Percentiles rank a stretch among this genome's conserved stretches.
Conservation (phyloP, 2,797 vertebrate genomes). For the Parambassis ranga region DNA sequence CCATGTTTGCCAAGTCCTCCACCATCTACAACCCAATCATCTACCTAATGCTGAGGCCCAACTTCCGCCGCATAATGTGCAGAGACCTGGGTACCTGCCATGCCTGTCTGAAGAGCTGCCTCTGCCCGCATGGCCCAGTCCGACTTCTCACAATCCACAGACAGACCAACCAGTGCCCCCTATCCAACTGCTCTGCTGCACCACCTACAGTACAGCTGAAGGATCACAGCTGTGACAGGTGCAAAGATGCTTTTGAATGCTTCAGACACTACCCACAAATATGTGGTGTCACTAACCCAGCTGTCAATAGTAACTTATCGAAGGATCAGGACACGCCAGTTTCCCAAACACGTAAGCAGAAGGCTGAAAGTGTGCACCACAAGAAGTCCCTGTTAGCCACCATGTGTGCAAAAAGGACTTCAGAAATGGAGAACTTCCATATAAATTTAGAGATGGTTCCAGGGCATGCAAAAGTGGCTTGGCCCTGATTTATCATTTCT, state of each 20-base stretch:
- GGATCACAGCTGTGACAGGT: slow-evolving; percentile 37
- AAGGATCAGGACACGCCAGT: slow-evolving; percentile 6
- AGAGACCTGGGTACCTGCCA: slow-evolving; percentile 58
- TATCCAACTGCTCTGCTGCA: slow-evolving; percentile 39
- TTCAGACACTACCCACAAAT: slow-evolving; percentile 62
- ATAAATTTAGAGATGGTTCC: slow-evolving; percentile 69
- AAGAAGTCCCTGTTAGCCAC: slow-evolving; percentile 41
- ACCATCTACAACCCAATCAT: slow-evolving; percentile 82
- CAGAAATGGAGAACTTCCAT: slow-evolving; percentile 61
- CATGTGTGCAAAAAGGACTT: slow-evolving; percentile 49
- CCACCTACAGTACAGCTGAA: slow-evolving; percentile 12
- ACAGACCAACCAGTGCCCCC: slow-evolving; percentile 40
- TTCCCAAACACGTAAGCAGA: slow-evolving; percentile 14
- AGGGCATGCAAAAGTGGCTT: slow-evolving; percentile 67
- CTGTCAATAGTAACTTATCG: neutral
- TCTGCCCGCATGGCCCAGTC: slow-evolving; percentile 16
- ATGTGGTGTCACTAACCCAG: slow-evolving; percentile 13
- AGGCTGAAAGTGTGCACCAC: neutral
- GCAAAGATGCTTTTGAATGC: slow-evolving; percentile 54
- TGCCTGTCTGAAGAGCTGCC: slow-evolving; percentile 50
- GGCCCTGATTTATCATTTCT: slow-evolving; percentile 53
- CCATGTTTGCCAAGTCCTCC: slow-evolving; percentile 84
- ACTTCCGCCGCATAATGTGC: slow-evolving; percentile 67
- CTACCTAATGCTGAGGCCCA: slow-evolving; percentile 79
- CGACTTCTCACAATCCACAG: slow-evolving; percentile 36